phyloP scores from a whole-genome alignment of 2,888 invertebrate species.

The Netelia melanura region DNA sequence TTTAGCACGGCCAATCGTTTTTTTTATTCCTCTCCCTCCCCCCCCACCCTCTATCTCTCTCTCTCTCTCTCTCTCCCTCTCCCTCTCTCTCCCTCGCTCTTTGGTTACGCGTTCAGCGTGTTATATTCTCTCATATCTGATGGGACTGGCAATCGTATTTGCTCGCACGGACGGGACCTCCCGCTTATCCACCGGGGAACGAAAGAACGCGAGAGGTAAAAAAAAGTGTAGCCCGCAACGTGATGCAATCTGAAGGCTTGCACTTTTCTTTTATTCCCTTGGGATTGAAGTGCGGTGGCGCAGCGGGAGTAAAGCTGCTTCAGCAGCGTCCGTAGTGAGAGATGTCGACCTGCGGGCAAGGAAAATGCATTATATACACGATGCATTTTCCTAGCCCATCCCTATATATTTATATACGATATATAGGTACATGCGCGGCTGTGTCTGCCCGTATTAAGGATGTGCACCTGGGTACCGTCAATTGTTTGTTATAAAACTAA shows the following conservation, averaged over 20 bases:
- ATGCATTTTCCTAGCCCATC: not conserved
- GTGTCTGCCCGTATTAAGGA: not conserved
- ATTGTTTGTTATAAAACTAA: constrained; percentile 15
- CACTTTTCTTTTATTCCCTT: constrained; percentile 18
- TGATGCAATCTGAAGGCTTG: constrained; percentile 40
- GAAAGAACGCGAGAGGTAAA: not conserved
- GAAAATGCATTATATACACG: constrained; percentile 15
- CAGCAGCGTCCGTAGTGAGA: not conserved
- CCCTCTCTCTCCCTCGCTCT: not conserved
- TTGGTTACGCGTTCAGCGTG: not conserved
- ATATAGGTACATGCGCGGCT: not conserved
- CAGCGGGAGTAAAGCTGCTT: not conserved
- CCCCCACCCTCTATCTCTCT: not conserved
- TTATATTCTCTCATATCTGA: constrained; percentile 16
- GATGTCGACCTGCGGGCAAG: not conserved
- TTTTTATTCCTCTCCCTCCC: not conserved
- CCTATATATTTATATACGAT: not conserved
- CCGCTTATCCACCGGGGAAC: constrained; percentile 26
- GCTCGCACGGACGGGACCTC: not conserved
- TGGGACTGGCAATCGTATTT: constrained; percentile 36
- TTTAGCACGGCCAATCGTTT: not conserved
- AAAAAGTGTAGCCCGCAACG: constrained; percentile 5
- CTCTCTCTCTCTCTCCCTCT: not conserved
- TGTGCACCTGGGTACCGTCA: not conserved
- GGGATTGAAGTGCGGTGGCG: constrained; percentile 8